Percentiles rank a stretch among this genome's conserved stretches.
These are phyloP conservation scores for Therioaphis trifolii DNA, from an alignment of 2,888 invertebrate genomes.

Conservation along the genomic window DNA sequence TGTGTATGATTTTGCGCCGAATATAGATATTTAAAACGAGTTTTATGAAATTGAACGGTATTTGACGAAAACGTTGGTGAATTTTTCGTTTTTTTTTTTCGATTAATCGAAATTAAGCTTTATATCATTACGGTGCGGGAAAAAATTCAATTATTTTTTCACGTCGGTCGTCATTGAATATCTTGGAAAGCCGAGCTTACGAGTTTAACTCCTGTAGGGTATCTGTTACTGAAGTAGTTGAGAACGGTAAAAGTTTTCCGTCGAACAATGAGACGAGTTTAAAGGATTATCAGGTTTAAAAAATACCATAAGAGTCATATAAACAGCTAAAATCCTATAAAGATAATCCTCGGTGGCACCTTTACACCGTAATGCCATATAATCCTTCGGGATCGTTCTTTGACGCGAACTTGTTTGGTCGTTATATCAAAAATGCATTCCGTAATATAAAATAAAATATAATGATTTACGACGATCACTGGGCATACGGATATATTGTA, in stretches of 20 bases:
- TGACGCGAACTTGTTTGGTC: not conserved
- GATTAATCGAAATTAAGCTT: too few species aligned
- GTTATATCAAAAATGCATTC: constrained; percentile 3
- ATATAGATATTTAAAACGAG: too few species aligned
- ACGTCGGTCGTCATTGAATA: not conserved
- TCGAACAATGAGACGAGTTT: constrained; percentile 32
- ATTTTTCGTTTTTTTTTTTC: too few species aligned
- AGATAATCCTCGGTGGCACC: constrained; percentile 42
- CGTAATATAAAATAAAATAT: too few species aligned
- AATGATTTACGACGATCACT: too few species aligned
- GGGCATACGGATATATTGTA: too few species aligned
- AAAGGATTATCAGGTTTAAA: constrained; percentile 55
- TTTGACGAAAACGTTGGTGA: too few species aligned
- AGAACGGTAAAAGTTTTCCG: constrained; percentile 30
- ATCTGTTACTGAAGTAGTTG: not conserved
- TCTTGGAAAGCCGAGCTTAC: not conserved
- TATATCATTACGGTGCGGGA: too few species aligned
- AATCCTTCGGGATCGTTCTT: constrained; percentile 30
- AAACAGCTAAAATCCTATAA: constrained; percentile 44
- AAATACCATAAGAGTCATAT: constrained; percentile 34
- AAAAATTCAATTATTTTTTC: too few species aligned
- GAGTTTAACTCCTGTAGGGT: not conserved
- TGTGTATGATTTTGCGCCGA: too few species aligned
- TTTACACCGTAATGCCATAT: constrained; percentile 30
- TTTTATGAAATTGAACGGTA: too few species aligned